Evolutionary conservation across 2,888 invertebrate genomes (phyloP), one percentile per base, ranked within the genome.

Genomic region (Tetragnatha montana): DNA sequence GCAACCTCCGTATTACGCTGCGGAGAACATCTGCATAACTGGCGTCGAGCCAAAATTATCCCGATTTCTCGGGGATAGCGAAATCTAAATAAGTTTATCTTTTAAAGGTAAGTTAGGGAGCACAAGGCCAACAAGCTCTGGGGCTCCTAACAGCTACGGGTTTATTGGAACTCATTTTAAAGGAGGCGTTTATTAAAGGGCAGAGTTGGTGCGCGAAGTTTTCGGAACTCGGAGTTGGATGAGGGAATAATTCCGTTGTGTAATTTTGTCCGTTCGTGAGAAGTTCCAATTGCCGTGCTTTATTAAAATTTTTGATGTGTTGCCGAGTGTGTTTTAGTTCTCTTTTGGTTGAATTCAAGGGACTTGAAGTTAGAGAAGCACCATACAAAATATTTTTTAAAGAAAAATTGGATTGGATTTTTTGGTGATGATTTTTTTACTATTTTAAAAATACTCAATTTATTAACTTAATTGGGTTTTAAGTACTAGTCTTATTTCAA

Each of bases 71-170:
- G 69, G 22, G 76, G 78, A n/a, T 60, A 60, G 60, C 71, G 81
- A 79, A 85, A 78, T 81, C 80, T 75, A 81, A 87, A 80, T 69
- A 47, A 87, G 87, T 87, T 87, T 81, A 87, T 75, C 75, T 87
- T 74, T 69, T 60, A 60, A 60, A 78, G 70, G 85, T 51, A 10
- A 60, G 17, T 17, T 73, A 35, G 35, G 35, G 35, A 73, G 73
- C 74, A 47, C 75, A 71, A 79, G 76, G 78, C 49, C 79, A 50
- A 70, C 51, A 73, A 85, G 22, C 19, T 70, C 60, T 51, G 22
- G 74, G 17, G 60, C 60, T 60, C 76, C 50, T 47, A 76, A 76
- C 76, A 50, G 76, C 50, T 50, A 76, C 76, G 51, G 21, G 51
- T 51, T 82, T 74, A 74, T 73, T 19, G 74, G 82, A 71, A 73